These are phyloP conservation scores for Anguilla japonica DNA, from an alignment of 2,113 vertebrate species.

Conservation along the genomic window DNA sequence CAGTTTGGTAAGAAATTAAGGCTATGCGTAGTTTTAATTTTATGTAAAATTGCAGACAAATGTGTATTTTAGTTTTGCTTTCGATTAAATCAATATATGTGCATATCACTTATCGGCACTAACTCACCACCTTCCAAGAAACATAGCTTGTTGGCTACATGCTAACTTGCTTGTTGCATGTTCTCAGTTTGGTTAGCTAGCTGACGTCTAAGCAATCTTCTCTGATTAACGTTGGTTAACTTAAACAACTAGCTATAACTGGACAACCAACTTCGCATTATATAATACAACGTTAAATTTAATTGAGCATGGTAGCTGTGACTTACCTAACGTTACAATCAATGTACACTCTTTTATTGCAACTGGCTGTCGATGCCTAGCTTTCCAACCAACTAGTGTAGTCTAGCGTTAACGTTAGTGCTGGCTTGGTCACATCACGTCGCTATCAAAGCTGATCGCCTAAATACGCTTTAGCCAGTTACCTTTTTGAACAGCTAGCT, in stretches of 20 bases:
- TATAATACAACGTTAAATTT: too few relatives aligned
- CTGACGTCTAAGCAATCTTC: background rate
- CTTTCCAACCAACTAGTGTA: background rate
- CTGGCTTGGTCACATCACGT: background rate
- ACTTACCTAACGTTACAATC: background rate
- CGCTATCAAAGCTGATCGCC: too few relatives aligned
- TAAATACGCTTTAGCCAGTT: too few relatives aligned
- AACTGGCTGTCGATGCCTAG: background rate
- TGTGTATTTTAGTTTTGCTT: background rate
- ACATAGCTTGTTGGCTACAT: background rate
- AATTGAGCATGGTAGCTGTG: too few relatives aligned
- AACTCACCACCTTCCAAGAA: background rate
- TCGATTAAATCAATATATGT: background rate
- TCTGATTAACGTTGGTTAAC: background rate
- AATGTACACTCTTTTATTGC: background rate
- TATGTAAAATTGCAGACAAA: background rate
- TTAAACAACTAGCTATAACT: too few relatives aligned
- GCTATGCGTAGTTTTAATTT: background rate
- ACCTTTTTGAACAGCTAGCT: too few relatives aligned
- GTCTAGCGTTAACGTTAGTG: background rate
- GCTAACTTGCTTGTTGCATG: background rate
- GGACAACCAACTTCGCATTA: too few relatives aligned
- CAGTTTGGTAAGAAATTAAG: conserved; percentile 60
- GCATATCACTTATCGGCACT: background rate
- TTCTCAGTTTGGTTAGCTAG: background rate